Evolutionary conservation across 2,797 vertebrate genomes (phyloP), one percentile per base, ranked within the genome.

Genomic region (Alauda arvensis): DNA sequence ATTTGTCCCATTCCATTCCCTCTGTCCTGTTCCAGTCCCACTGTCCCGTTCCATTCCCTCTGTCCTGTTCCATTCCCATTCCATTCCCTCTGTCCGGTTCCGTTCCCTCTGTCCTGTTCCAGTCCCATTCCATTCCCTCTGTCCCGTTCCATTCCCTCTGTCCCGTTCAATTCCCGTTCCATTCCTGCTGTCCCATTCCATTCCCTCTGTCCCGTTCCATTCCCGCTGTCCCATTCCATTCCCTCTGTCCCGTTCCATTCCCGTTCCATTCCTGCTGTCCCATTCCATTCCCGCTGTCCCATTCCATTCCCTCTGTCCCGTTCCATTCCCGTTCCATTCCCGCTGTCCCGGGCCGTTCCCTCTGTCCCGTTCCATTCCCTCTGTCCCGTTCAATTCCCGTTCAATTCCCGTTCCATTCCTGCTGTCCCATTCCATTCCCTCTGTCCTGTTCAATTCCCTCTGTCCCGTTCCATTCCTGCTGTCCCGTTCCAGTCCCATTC

Each of bases 21-120:
- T 0, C 12, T n/a, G 16, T n/a, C 48, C 46, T 11, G 18, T 4
- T 14, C n/a, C 46, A 3, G 18, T 34, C 62, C 26, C 26, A 1
- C 3, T 53, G 23, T 70, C 53, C 53, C 15, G 1, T 10, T 26
- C n/a, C 18, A 7, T 29, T 23, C 56, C 18, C 8, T 0, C 11
- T 60, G 3, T 8, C 45, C 23, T 1, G 1, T 1, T 12, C 12
- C 4, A 2, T 70, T 45, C 14, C 52, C 5, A 3, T 0, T 8
- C 16, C 25, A 2, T 43, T 43, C 40, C 48, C 21, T 1, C 10
- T 26, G 9, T 53, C 37, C 39, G 4, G 12, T 1, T 9, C 10
- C 18, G 5, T 29, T 23, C 56, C 18, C 8, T 0, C 11, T 60
- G 3, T 62, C n/a, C 31, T 2, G 1, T 3, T 37, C 8, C 33